Base-by-base conservation (phyloP, 2,113 vertebrate species). In the Phrynocephalus versicolor region DNA sequence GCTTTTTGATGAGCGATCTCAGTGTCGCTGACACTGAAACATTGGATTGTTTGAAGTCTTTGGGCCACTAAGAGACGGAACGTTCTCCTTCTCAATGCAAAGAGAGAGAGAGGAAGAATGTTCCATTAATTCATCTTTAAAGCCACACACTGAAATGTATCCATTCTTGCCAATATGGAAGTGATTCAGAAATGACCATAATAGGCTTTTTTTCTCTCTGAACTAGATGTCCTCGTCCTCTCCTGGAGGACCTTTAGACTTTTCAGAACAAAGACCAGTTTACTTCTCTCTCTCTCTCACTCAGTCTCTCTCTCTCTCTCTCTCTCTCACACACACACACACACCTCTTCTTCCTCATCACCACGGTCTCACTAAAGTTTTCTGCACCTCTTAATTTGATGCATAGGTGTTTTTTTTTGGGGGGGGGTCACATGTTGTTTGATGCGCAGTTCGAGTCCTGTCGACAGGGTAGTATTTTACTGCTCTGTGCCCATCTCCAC, bases 1-100 rank as follows among this genome's bases (percentile, higher is more conserved):
- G 4, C 58, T 2, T 57, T 89, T 73, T 58, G 80, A 1, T 35
- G 30, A 6, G 0, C 35, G 71, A n/a, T 57, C 27, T 35, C 9
- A 16, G 13, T n/a, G 64, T 0, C 0, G n/a, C 0, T 84, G n/a
- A 9, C 0, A 0, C 2, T 69, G 45, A 15, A 37, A 30, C 45
- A 55, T 1, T 6, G 55, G 2, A 45, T 80, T 23, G 14, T 80
- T 80, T 80, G 15, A 35, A 25, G 76, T 35, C 30, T 55, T 79
- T 6, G 0, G n/a, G 74, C 45, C 55, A 21, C 67, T 45, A 35
- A 35, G 6, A 27, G 70, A 19, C 1, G 33, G 5, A 69, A 86
- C 10, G 58, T 23, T 23, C 75, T 64, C 87, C 16, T 12, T 69
- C 80, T 45, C 16, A 16, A 23, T 74, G 19, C 37, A 51, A 64